Conservation (phyloP, 1,140 invertebrate species). For the Catajapyx aquilonaris region DNA sequence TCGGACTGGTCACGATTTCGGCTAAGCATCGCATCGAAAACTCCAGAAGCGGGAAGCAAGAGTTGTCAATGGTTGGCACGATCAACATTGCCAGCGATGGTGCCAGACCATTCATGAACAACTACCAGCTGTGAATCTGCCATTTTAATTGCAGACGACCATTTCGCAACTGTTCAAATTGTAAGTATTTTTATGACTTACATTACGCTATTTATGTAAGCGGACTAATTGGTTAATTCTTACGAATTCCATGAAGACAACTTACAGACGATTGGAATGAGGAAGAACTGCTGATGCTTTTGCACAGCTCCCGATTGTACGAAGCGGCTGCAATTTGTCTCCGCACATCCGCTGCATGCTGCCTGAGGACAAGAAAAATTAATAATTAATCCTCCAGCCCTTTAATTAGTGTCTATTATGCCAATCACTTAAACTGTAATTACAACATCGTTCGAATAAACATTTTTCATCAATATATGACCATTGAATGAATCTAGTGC, state of each 20-base stretch:
- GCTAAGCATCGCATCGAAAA: too few species aligned
- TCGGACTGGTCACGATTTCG: too few species aligned
- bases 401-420: background rate
- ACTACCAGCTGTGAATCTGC: too few species aligned
- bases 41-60: too few species aligned
- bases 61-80: too few species aligned
- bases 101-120: too few species aligned
- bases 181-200: too few species aligned
- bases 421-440: background rate
- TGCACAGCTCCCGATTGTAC: constrained; percentile 24
- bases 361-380: constrained; percentile 24
- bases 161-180: too few species aligned
- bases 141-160: too few species aligned
- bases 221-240: too few species aligned
- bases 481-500: constrained; percentile 4
- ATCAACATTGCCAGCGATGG: constrained; percentile 7
- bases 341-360: constrained; percentile 54
- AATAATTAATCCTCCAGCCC: constrained; percentile 1
- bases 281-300: constrained; percentile 27
- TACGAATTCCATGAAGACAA: constrained; percentile 9
- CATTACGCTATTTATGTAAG: too few species aligned
- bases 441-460: constrained; percentile 3
- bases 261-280: constrained; percentile 35
- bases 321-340: constrained; percentile 39
- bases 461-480: background rate